Evolutionary conservation across 2,888 invertebrate species (phyloP), one percentile per base, ranked within the genome.

Genomic region (Brachynemurus nebulosus): DNA sequence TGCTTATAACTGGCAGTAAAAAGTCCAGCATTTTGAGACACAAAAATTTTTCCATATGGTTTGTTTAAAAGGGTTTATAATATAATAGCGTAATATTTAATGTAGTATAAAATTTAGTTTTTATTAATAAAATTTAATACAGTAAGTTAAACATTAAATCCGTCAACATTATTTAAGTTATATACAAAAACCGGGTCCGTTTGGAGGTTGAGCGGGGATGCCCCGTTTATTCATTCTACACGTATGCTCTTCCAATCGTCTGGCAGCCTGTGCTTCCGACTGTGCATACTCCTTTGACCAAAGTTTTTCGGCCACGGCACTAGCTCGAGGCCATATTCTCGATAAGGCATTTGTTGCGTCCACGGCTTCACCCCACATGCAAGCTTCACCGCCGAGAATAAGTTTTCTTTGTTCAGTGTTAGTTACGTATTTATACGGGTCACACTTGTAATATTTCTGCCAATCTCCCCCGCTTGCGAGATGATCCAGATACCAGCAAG

Each of bases 301-400:
- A 1, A 93, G 69, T 48, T 80, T 73, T 64, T 95, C 93, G 0
- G 90, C 93, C 0, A 81, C 75, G 0, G 89, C 90, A 45, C 82
- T 78, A 0, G 86, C 85, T 51, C 91, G 70, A 0, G 93, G 93
- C 83, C 91, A 93, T 7, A 86, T 74, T 53, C 80, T 66, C 49
- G 64, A 65, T 4, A 75, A 58, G 6, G 77, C 58, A 56, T 77
- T 78, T 35, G 65, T 61, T 51, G 72, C 68, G 58, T 92, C 86
- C 0, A 89, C 86, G 53, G 75, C 80, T 63, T 95, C 93, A 2
- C 78, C 77, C 93, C 93, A 93, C 80, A 95, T 83, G 55, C 90
- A 89, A 1, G 89, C 86, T 61, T 92, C 92, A 1, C 93, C 93
- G 1, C 95, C 93, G 11, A 89, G 62, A 19, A 95, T 77, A 42